Conservation (phyloP, 2,888 invertebrate species). For the Agonopterix alstromeriana region DNA sequence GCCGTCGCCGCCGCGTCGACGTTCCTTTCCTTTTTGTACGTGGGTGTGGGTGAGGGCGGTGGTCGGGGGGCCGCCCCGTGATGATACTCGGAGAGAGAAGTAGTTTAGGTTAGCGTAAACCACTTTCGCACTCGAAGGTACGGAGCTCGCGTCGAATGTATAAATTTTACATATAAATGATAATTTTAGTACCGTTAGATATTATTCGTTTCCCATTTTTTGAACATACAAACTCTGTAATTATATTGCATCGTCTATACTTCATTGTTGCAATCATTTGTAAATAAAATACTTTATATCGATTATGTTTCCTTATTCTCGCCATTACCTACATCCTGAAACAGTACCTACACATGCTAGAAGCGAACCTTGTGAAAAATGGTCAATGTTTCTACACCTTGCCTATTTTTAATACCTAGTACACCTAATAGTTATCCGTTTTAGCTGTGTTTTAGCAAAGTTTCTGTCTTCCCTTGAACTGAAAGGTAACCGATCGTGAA, state of each 20-base stretch:
- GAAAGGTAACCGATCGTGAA: no score
- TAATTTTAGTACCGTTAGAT: conserved; percentile 74
- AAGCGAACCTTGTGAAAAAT: no score
- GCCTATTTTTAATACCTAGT: no score
- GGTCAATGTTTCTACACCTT: no score
- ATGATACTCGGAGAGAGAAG: conserved; percentile 8
- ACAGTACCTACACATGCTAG: not conserved
- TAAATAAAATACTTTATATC: conserved; percentile 78
- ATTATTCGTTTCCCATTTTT: conserved; percentile 73
- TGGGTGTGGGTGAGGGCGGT: conserved; percentile 3
- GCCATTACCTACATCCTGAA: not conserved
- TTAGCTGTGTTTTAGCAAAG: no score
- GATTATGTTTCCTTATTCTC: conserved; percentile 12
- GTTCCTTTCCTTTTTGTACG: conserved; percentile 10
- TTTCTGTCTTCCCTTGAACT: no score
- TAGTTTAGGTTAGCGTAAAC: conserved; percentile 11
- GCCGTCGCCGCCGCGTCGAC: conserved; percentile 4
- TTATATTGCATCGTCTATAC: conserved; percentile 75
- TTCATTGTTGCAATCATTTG: conserved; percentile 79
- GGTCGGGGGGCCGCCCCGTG: conserved; percentile 3
- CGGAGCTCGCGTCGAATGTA: conserved; percentile 48
- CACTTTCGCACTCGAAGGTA: conserved; percentile 22
- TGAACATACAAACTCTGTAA: conserved; percentile 71
- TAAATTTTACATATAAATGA: conserved; percentile 60
- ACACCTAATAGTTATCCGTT: no score